Evolutionary conservation across 2,113 vertebrate species (phyloP), one percentile per base, ranked within the genome.

Genomic region (Sander lucioperca): DNA sequence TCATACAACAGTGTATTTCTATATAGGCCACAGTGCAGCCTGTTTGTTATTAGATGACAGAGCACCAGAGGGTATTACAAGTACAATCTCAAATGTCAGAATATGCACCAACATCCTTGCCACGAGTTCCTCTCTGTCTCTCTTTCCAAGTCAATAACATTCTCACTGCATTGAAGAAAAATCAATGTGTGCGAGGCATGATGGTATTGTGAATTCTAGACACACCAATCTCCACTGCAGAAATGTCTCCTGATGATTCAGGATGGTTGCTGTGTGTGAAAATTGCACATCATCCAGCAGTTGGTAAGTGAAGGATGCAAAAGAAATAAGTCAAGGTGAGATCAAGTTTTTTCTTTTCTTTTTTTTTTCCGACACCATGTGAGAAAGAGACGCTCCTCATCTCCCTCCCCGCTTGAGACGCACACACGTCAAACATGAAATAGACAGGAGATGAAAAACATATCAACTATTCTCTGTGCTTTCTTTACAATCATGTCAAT

Each of bases 191-290:
- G 81, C 15, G 6, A 82, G 73, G 79, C 79, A 86, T 80, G 86
- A 71, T 82, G 64, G 80, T 83, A 63, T 86, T 91, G 83, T 85
- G 90, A 86, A 92, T 91, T 90, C 77, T 21, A 85, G 84, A 90
- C 91, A 79, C 88, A 83, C 70, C 67, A 36, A 67, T 84, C 90
- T 82, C 78, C 36, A 53, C 73, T 74, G 76, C 84, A 86, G 80
- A 91, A 90, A 92, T 73, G 83, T 91, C 88, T 90, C 79, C 80
- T 80, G 87, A 88, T 92, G 90, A 91, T 84, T 91, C 88, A 86
- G 74, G 83, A 79, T 16, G 25, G 84, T 64, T 85, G 74, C 79
- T 33, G 71, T 63, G 79, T 86, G 86, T 85, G 80, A 86, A 89
- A 89, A 92, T 73, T 86, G 80, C 88, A 90, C 86, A 89, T 90